Evolutionary conservation across 1,140 invertebrate species (phyloP), one percentile per base, ranked within the genome.

Genomic region (Hydropsyche tenuis): DNA sequence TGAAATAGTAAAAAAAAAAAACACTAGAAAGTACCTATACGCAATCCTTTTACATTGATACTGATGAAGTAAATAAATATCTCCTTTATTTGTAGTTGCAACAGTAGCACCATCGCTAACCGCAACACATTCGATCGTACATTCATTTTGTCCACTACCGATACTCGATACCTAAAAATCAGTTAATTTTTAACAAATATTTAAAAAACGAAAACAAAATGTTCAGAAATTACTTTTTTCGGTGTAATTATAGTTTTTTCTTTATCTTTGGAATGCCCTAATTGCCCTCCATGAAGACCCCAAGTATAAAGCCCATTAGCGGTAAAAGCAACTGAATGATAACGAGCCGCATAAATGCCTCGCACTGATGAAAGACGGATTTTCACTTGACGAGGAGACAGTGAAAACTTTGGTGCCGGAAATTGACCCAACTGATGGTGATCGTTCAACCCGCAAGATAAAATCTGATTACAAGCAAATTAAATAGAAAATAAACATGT

Each of bases 261-360:
- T 23, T 81, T 80, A 37, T 73, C 73, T 27, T 81, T 80, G 5
- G 81, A 74, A 65, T 86, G 87, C 75, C 92, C 92, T 43, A 94
- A 80, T 80, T 94, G 92, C 43, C 93, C 93, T 66, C 88, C 85
- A 83, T 94, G 92, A 0, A 89, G 82, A 12, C 93, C 93, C 88
- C 90, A 93, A 0, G 84, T 85, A 78, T 85, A 92, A 0, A 87
- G 75, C 0, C 83, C 83, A 37, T 84, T 81, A 1, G 79, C 75
- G 45, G 87, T 89, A 86, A 88, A 92, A 0, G 92, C 86, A 0
- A 91, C 88, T 7, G 90, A 89, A 81, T 94, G 93, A 78, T 88
- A 90, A 6, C 83, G 73, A 0, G 86, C 88, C 11, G 89, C 88
- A 77, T 85, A 86, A 22, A 92, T 81, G 0, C 90, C 90, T 18